Evolutionary conservation across 2,888 invertebrate species (phyloP), one percentile per base, ranked within the genome.

Genomic region (Drosophila fulvimacula): DNA sequence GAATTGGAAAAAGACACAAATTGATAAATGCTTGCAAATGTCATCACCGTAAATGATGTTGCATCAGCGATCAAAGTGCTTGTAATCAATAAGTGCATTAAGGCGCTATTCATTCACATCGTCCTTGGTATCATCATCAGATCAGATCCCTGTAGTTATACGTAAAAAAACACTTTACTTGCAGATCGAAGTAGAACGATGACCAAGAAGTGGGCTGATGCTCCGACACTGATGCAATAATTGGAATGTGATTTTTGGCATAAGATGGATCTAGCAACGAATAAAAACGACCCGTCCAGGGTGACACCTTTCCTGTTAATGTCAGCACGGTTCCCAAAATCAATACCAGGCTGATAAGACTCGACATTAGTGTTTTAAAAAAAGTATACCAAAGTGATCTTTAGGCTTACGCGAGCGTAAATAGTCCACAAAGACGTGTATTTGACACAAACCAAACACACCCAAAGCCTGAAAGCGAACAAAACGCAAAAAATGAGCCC

Each of bases 121-220:
- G 82, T 69, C 27, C 55, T 39, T 21, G 46, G n/a, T 51, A 86
- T 91, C 90, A 88, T 61, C 60, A 80, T 69, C 41, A 7, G 46
- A 56, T 17, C 5, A 27, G 21, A 38, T 27, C 11, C 27, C 32
- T 7, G 2, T 34, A 46, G 27, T 48, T 10, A 5, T 15, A 19
- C 6, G 11, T 15, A 41, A 9, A 9, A 49, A 11, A 24, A 7
- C 17, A 6, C 5, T 67, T 55, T 78, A 92, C 92, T 90, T 99
- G 99, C 5, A 99, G 94, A 93, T 99, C 99, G 92, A 99, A 99
- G 95, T 99, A 98, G 93, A 98, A 98, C 0, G 98, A 98, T 73
- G 99, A 99, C 99, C 99, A 99, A 0, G 99, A 98, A 0, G 99
- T 99, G 0, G 99, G 99, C 93, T 99, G 99, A 94, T 99, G 99